Conservation (phyloP, 53 echinoderm and acorn worm genomes). For the Stichopus horrens region DNA sequence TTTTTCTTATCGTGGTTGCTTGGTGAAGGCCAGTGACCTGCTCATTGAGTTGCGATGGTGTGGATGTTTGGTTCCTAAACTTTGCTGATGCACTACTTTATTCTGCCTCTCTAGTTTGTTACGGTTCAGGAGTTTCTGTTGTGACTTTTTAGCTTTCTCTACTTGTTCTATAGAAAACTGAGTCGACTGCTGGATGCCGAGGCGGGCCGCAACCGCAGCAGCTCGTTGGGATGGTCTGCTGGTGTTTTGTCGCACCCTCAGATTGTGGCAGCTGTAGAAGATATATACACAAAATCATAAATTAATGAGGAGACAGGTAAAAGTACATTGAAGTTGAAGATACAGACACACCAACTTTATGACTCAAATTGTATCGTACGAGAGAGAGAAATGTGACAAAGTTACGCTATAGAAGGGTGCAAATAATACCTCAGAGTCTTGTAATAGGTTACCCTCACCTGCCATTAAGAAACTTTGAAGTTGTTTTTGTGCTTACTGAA, state of each 20-base stretch:
- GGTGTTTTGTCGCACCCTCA: constrained; percentile 63
- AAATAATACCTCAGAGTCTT: too few relatives aligned
- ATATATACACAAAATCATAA: background rate
- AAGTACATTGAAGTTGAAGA: too few relatives aligned
- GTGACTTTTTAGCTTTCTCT: constrained; percentile 56
- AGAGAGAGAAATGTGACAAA: too few relatives aligned
- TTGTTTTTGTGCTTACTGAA: too few relatives aligned
- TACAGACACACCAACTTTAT: too few relatives aligned
- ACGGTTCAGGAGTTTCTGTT: constrained; percentile 63
- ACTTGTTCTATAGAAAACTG: constrained; percentile 69
- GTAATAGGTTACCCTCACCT: too few relatives aligned
- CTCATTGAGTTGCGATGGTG: constrained; percentile 71
- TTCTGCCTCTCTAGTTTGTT: constrained; percentile 85
- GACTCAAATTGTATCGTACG: too few relatives aligned
- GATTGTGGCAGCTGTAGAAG: constrained; percentile 61
- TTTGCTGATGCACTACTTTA: constrained; percentile 85
- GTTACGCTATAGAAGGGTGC: too few relatives aligned
- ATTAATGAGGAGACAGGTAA: too few relatives aligned
- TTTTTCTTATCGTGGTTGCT: constrained; percentile 71
- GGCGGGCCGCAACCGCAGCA: constrained; percentile 88
- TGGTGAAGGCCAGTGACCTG: constrained; percentile 79
- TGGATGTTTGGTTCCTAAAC: constrained; percentile 63
- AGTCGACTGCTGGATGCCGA: constrained; percentile 74
- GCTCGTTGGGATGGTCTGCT: constrained; percentile 78
- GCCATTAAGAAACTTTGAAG: too few relatives aligned